These are phyloP conservation scores for Callospermophilus lateralis DNA, from an alignment of 2,113 vertebrate genomes.

Conservation along the genomic window DNA sequence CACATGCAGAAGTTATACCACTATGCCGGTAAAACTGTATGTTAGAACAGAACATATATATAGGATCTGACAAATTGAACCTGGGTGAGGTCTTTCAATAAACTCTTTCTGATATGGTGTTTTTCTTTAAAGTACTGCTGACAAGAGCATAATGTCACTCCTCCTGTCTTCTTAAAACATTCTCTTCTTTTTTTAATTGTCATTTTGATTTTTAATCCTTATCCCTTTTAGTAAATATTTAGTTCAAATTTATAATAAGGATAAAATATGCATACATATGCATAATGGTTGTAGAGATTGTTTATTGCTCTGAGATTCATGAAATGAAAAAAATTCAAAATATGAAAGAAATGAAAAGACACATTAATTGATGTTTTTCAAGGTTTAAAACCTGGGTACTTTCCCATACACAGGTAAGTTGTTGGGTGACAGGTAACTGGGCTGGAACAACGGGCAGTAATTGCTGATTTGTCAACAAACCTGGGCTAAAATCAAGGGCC, in stretches of 20 bases:
- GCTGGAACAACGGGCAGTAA: background rate
- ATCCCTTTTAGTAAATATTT: background rate
- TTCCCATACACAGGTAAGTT: background rate
- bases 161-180: background rate
- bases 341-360: conserved; percentile 9
- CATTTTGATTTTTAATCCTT: conserved; percentile 14
- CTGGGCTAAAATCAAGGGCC: background rate
- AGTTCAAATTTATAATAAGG: conserved; percentile 12
- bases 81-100: conserved; percentile 10
- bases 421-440: background rate
- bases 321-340: conserved; percentile 15
- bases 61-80: conserved; percentile 10
- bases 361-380: conserved; percentile 8
- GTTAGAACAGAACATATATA: background rate
- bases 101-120: background rate
- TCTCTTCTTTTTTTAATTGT: background rate
- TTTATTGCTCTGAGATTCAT: conserved; percentile 39
- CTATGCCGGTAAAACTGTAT: background rate
- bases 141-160: background rate
- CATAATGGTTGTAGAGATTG: background rate
- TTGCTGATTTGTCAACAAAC: background rate
- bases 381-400: background rate
- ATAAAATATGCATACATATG: background rate
- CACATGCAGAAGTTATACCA: background rate
- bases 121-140: background rate